These are phyloP conservation scores for Laupala kohalensis DNA, from an alignment of 1,140 invertebrate species.

Conservation along the genomic window DNA sequence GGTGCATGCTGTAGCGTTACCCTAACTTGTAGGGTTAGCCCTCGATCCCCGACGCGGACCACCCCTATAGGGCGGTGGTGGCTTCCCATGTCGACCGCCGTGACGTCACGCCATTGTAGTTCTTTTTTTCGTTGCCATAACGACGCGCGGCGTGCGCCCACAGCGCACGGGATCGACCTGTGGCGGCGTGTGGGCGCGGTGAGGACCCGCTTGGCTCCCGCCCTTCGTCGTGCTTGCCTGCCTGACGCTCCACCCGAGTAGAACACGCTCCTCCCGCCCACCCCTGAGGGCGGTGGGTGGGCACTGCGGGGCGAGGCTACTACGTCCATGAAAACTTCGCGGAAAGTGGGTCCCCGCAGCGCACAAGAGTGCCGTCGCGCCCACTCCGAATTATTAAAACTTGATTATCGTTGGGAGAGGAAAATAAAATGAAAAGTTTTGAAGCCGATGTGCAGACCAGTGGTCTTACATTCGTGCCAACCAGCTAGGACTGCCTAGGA, in stretches of 20 bases:
- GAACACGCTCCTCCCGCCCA: not conserved
- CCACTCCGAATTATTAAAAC: constrained; percentile 18
- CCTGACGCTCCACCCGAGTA: constrained; percentile 10
- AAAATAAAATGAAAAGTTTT: not conserved
- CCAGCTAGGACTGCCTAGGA: too few relatives aligned
- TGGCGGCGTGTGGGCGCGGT: not conserved
- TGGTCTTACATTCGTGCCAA: too few relatives aligned
- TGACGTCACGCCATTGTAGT: constrained; percentile 3
- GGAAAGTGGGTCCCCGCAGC: constrained; percentile 8
- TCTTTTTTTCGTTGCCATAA: constrained; percentile 15
- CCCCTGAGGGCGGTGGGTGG: not conserved
- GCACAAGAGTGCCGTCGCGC: constrained; percentile 3
- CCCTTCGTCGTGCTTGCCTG: too few relatives aligned
- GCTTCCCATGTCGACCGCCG: not conserved
- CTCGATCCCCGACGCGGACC: constrained; percentile 17
- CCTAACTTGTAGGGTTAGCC: constrained; percentile 13
- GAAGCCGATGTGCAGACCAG: too few relatives aligned
- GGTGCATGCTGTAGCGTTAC: constrained; percentile 9
- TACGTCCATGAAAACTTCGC: not conserved
- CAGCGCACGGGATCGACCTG: constrained; percentile 6
- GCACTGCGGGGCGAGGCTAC: too few relatives aligned
- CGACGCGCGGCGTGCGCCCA: not conserved
- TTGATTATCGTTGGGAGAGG: constrained; percentile 17
- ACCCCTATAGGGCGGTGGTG: not conserved
- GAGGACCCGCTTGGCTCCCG: too few relatives aligned